These are phyloP conservation scores for Dinocampus coccinellae DNA, from an alignment of 2,888 invertebrate species.

Conservation along the genomic window DNA sequence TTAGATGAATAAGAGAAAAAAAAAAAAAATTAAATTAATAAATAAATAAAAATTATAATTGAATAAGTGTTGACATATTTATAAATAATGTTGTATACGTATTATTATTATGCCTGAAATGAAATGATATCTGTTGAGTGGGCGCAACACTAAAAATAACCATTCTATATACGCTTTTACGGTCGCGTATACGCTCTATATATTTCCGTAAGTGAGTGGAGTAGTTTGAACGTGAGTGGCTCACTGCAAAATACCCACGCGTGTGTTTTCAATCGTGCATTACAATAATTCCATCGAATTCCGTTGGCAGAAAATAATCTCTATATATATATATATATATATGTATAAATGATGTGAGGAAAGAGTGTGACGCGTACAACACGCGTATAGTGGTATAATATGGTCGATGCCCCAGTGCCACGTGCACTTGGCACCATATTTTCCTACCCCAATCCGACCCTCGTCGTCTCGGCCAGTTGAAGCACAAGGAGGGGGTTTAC, in stretches of 20 bases:
- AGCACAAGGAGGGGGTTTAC: neutral
- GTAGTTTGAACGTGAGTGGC: too few relatives aligned
- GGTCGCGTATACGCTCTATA: neutral
- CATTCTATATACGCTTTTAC: slow-evolving; percentile 9
- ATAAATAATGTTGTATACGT: slow-evolving; percentile 6
- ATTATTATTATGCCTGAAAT: neutral
- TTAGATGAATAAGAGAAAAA: too few relatives aligned
- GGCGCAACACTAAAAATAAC: slow-evolving; percentile 17
- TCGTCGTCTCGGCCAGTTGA: slow-evolving; percentile 16
- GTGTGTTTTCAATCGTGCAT: slow-evolving; percentile 22
- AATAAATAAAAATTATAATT: neutral
- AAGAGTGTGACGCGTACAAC: slow-evolving; percentile 2
- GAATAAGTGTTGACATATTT: neutral
- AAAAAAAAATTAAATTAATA: neutral
- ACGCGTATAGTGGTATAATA: slow-evolving; percentile 14
- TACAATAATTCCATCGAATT: slow-evolving; percentile 15
- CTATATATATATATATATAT: neutral
- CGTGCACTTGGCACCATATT: slow-evolving; percentile 63
- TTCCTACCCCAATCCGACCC: slow-evolving; percentile 48
- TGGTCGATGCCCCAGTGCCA: slow-evolving; percentile 61
- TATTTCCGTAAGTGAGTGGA: neutral
- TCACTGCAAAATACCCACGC: neutral
- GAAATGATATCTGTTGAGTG: slow-evolving; percentile 25
- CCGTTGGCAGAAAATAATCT: neutral
- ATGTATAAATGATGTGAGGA: slow-evolving; percentile 1